Conservation (phyloP, 2,113 vertebrate species). For the Neofelis nebulosa region DNA sequence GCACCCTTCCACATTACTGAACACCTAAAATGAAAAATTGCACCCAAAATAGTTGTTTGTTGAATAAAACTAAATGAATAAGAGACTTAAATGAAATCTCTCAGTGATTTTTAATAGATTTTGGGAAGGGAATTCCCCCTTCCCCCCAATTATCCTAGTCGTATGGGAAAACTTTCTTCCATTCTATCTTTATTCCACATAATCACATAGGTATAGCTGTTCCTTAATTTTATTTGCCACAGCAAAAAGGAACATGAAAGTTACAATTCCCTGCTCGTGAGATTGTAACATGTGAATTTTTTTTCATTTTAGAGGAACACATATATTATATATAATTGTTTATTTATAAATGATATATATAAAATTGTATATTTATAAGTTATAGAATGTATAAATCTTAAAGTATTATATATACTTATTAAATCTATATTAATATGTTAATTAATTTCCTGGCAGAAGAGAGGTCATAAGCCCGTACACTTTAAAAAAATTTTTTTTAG, state of each 20-base stretch:
- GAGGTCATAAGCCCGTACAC: background rate
- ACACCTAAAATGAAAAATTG: background rate
- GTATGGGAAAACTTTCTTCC: background rate
- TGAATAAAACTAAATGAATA: background rate
- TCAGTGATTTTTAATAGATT: background rate
- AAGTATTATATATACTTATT: background rate
- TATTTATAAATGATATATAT: background rate
- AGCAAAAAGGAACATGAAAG: background rate
- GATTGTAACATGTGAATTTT: background rate
- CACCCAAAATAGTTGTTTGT: slow-evolving; percentile 22
- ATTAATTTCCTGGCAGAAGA: background rate
- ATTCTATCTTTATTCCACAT: background rate
- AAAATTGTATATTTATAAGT: background rate
- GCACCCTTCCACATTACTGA: background rate
- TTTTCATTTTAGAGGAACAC: background rate
- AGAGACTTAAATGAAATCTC: background rate
- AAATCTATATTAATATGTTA: background rate
- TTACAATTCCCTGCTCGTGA: background rate
- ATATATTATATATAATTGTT: background rate
- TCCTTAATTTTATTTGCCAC: background rate
- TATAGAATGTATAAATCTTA: background rate
- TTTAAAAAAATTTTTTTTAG: too few relatives aligned
- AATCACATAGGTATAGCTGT: background rate
- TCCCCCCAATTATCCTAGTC: background rate
- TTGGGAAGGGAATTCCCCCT: background rate